A percentile compares a stretch with the other conserved stretches of the same genome.
Conservation (phyloP, 2,113 vertebrate genomes). For the Sinocyclocheilus rhinocerous region DNA sequence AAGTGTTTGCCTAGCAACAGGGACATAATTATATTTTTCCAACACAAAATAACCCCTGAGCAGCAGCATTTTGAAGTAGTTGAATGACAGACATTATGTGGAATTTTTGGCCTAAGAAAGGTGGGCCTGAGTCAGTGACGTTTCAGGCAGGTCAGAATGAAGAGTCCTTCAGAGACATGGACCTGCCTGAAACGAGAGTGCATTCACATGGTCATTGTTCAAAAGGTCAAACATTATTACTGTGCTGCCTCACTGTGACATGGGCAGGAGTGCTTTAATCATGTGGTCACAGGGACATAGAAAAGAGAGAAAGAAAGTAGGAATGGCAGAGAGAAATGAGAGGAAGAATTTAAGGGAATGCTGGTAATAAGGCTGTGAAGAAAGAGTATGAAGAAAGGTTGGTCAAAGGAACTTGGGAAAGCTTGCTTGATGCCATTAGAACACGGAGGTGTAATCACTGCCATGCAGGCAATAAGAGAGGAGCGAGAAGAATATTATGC, state of each 20-base stretch:
- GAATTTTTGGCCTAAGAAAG: conserved; percentile 7
- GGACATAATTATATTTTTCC: conserved; percentile 45
- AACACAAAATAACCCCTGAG: neutral
- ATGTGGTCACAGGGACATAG: neutral
- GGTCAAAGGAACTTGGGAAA: neutral
- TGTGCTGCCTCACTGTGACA: conserved; percentile 12
- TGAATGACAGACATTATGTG: conserved; percentile 44
- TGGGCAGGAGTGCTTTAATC: conserved; percentile 7
- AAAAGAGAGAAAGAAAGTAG: no score
- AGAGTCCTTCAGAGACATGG: no score
- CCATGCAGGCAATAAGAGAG: neutral
- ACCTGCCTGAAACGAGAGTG: conserved; percentile 3
- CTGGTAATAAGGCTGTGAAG: neutral
- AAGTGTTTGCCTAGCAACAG: conserved; percentile 43
- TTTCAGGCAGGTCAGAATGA: no score
- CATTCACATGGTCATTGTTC: conserved; percentile 33
- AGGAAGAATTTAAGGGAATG: neutral
- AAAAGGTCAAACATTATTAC: conserved; percentile 50
- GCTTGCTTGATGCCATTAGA: neutral
- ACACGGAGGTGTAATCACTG: neutral
- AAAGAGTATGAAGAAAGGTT: neutral
- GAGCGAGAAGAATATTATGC: neutral
- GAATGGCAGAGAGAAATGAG: neutral
- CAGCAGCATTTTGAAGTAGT: conserved; percentile 25
- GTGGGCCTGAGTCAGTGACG: conserved; percentile 16